phyloP scores from a whole-genome alignment of 1,140 invertebrate species.

The Penaeus chinensis region DNA sequence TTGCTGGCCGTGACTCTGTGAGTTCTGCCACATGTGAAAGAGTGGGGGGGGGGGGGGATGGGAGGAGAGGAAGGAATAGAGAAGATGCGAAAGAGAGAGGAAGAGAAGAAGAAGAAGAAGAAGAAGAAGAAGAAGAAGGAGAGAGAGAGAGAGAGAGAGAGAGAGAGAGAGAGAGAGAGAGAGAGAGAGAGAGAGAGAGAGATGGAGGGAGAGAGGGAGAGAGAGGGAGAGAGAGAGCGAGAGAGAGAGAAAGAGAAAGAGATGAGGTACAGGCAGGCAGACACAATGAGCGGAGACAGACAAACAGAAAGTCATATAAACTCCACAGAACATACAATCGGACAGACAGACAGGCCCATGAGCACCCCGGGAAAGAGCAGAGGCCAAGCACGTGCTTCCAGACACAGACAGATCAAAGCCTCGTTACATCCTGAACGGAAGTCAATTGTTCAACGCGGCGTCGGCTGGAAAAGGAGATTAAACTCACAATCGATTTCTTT shows the following conservation, averaged over 20 bases:
- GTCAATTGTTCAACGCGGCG: too few relatives aligned
- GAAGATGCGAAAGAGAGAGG: background rate
- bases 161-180: background rate
- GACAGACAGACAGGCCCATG: too few relatives aligned
- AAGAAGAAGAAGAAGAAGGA: too few relatives aligned
- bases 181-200: background rate
- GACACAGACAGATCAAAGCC: too few relatives aligned
- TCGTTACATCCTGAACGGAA: too few relatives aligned
- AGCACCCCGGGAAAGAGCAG: too few relatives aligned
- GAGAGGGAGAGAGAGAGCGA: conserved; percentile 33
- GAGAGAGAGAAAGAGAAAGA: conserved; percentile 12
- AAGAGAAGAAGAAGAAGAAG: conserved; percentile 6
- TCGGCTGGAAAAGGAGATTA: too few relatives aligned
- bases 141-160: background rate
- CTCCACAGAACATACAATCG: too few relatives aligned
- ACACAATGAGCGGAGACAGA: background rate
- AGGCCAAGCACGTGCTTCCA: too few relatives aligned
- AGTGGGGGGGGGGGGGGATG: background rate
- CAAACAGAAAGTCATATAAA: too few relatives aligned
- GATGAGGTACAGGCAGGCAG: background rate
- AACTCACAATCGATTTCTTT: too few relatives aligned
- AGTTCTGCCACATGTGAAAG: background rate
- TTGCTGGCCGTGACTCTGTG: too few relatives aligned
- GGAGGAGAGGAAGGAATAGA: background rate
- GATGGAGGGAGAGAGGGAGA: conserved; percentile 27